Evolutionary conservation across 2,797 vertebrate species (phyloP).

Genomic region (Neosilurus hyrtlii): DNA sequence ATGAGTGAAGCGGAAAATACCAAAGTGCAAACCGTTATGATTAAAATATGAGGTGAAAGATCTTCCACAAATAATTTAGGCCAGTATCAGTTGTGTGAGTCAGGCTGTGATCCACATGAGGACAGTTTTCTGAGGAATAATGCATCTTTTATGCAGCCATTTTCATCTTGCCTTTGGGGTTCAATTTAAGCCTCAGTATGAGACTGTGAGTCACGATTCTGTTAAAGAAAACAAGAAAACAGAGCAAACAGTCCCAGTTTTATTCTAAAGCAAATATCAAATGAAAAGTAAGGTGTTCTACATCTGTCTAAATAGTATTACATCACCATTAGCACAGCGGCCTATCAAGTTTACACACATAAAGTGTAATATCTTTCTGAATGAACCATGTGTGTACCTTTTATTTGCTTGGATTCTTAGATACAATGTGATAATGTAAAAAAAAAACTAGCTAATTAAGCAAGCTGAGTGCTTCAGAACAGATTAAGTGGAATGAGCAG

Average conservation of each 20-base stretch:
- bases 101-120: neutral
- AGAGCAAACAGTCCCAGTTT: neutral
- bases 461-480: neutral
- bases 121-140: slow-evolving; percentile 5
- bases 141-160: slow-evolving; percentile 21
- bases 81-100: neutral
- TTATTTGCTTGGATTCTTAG: neutral
- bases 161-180: slow-evolving; percentile 35
- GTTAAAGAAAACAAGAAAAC: slow-evolving; percentile 15
- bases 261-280: neutral
- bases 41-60: slow-evolving; percentile 18
- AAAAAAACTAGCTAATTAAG: neutral
- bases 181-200: slow-evolving; percentile 35
- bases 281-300: neutral
- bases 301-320: neutral
- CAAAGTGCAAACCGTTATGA: neutral
- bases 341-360: neutral
- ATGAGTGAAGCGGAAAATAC: neutral
- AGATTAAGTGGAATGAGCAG: neutral
- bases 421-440: neutral
- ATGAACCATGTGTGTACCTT: neutral
- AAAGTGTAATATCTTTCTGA: neutral
- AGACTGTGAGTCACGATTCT: slow-evolving; percentile 30
- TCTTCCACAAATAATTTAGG: neutral
- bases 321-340: neutral